Evolutionary conservation across 2,888 invertebrate species (phyloP).

Genomic region (Dryocosmus kuriphilus): DNA sequence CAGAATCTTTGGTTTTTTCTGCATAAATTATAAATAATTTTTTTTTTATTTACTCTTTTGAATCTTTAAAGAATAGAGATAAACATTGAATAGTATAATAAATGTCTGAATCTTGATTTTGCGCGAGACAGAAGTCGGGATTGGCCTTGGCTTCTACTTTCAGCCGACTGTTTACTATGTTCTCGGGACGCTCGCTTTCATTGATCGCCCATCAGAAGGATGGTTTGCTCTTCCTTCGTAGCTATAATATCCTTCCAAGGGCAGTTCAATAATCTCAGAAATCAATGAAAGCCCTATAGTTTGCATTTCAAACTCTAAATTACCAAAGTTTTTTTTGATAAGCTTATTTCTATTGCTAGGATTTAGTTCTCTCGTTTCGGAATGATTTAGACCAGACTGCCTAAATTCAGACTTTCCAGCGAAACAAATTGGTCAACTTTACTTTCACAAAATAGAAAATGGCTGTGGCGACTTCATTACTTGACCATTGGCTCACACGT

Average conservation of each 20-base stretch:
- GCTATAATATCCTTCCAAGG: slow-evolving; percentile 9
- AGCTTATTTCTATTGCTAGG: no score
- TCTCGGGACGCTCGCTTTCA: slow-evolving; percentile 16
- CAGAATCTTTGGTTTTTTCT: no score
- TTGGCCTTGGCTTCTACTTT: slow-evolving; percentile 36
- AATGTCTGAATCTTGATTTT: no score
- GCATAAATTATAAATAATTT: no score
- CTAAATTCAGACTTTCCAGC: background rate
- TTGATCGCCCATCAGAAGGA: slow-evolving; percentile 27
- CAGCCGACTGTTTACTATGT: slow-evolving; percentile 34
- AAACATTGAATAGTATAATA: no score
- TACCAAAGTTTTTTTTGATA: background rate
- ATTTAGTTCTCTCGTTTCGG: background rate
- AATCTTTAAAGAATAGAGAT: no score
- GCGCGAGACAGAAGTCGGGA: slow-evolving; percentile 1
- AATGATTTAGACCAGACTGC: background rate
- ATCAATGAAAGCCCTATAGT: no score
- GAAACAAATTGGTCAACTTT: slow-evolving; percentile 16
- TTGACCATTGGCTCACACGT: background rate
- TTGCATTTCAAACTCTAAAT: background rate
- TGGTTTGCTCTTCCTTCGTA: background rate
- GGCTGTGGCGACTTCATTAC: background rate
- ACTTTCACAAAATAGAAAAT: slow-evolving; percentile 34
- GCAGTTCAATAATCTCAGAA: slow-evolving; percentile 1
- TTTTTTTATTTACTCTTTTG: no score